Percentiles rank a stretch among this genome's conserved stretches.
Evolutionary conservation across 2,797 vertebrate genomes (phyloP).

Genomic region (Selene dorsalis): DNA sequence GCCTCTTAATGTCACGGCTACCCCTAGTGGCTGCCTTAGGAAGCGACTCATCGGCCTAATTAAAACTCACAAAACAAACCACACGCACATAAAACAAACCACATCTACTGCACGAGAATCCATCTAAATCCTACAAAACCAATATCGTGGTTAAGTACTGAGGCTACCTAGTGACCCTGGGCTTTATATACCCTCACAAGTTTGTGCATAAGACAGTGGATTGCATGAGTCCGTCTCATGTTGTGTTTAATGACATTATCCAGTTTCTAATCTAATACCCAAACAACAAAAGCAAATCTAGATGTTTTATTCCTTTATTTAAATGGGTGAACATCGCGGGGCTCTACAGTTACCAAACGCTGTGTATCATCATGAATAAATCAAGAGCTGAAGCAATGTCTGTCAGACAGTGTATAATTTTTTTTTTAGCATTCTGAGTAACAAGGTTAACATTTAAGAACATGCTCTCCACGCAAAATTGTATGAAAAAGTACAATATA

Average conservation of each 20-base stretch:
- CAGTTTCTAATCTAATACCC: not conserved
- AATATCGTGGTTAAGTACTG: not conserved
- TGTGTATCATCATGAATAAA: slow-evolving; percentile 27
- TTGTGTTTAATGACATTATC: not conserved
- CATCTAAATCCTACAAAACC: not conserved
- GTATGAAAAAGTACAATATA: slow-evolving; percentile 9
- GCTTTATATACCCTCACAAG: not conserved
- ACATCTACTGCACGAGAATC: not conserved
- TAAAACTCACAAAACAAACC: too few species aligned
- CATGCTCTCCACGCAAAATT: slow-evolving; percentile 1
- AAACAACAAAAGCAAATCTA: slow-evolving; percentile 13
- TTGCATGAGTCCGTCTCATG: not conserved
- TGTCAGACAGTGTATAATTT: not conserved
- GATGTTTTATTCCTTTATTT: slow-evolving; percentile 68
- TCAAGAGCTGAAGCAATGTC: slow-evolving; percentile 9
- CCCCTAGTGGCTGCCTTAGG: slow-evolving; percentile 51
- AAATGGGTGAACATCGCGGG: slow-evolving; percentile 9
- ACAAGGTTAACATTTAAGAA: slow-evolving; percentile 3
- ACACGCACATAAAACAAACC: not conserved
- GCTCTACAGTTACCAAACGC: slow-evolving; percentile 14
- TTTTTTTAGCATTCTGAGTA: not conserved
- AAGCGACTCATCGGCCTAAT: not conserved
- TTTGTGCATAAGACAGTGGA: not conserved
- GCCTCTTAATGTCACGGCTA: not conserved
- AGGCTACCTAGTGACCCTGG: not conserved